phyloP scores from a whole-genome alignment of 2,888 invertebrate species.

The Bruchidius siliquastri region DNA sequence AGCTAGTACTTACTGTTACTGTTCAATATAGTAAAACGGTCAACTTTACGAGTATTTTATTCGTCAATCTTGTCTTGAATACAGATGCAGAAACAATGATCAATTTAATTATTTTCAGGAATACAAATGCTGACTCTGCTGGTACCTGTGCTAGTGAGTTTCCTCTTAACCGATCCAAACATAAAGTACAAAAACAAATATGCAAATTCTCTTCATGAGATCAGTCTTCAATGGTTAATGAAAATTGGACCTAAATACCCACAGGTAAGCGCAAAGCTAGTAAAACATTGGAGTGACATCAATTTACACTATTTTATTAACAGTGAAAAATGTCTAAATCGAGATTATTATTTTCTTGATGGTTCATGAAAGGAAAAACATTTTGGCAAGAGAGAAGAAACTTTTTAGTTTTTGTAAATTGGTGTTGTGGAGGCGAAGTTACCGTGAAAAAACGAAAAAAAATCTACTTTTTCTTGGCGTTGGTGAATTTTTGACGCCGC shows the following conservation, averaged over 20 bases:
- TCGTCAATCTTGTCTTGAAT: too few species aligned
- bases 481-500: too few species aligned
- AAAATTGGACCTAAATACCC: constrained; percentile 90
- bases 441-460: not conserved
- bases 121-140: constrained; percentile 84
- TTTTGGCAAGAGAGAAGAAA: not conserved
- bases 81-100: not conserved
- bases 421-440: not conserved
- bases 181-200: constrained; percentile 58
- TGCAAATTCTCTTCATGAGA: constrained; percentile 74
- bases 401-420: not conserved
- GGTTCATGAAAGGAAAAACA: too few species aligned
- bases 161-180: constrained; percentile 67
- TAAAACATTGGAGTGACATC: too few species aligned
- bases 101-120: constrained; percentile 59
- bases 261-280: constrained; percentile 52
- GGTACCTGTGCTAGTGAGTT: constrained; percentile 86
- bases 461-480: too few species aligned
- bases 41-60: too few species aligned
- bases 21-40: too few species aligned
- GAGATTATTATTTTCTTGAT: too few species aligned
- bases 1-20: too few species aligned
- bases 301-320: too few species aligned
- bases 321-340: too few species aligned
- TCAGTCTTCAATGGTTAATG: constrained; percentile 84